These are phyloP conservation scores for Tachina fera DNA, from an alignment of 2,888 invertebrate species.

Conservation along the genomic window DNA sequence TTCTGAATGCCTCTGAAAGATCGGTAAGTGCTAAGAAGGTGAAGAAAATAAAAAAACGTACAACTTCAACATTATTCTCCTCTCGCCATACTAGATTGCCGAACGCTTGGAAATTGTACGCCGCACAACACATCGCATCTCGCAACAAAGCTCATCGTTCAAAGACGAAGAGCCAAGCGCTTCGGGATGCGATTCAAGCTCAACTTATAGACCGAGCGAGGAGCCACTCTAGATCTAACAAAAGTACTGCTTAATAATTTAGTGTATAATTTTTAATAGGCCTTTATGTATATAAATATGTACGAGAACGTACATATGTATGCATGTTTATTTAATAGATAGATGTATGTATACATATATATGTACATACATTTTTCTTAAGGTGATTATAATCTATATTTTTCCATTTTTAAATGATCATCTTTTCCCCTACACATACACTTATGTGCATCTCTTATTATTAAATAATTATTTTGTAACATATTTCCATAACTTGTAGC, in stretches of 20 bases:
- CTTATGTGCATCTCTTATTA: too few species aligned
- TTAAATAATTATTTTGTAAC: too few species aligned
- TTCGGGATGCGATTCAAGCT: constrained; percentile 23
- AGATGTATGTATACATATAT: too few species aligned
- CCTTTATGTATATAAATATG: too few species aligned
- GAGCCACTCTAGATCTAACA: constrained; percentile 28
- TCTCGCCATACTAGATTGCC: constrained; percentile 73
- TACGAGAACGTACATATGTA: too few species aligned
- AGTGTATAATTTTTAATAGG: too few species aligned
- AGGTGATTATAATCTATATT: too few species aligned
- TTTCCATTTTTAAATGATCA: too few species aligned
- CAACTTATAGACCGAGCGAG: constrained; percentile 21
- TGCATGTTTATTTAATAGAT: too few species aligned
- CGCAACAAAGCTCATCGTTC: constrained; percentile 71
- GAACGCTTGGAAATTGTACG: constrained; percentile 73
- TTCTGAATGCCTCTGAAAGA: constrained; percentile 55
- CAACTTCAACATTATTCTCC: constrained; percentile 27
- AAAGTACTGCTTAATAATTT: neutral
- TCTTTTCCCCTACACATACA: too few species aligned
- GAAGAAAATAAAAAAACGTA: constrained; percentile 14
- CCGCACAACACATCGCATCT: constrained; percentile 74
- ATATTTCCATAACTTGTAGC: too few species aligned
- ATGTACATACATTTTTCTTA: too few species aligned
- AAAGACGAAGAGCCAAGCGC: constrained; percentile 52
- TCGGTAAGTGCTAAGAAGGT: constrained; percentile 72